Evolutionary conservation across 2,113 vertebrate genomes (phyloP), one percentile per base, ranked within the genome.

Genomic region (Gambusia affinis): DNA sequence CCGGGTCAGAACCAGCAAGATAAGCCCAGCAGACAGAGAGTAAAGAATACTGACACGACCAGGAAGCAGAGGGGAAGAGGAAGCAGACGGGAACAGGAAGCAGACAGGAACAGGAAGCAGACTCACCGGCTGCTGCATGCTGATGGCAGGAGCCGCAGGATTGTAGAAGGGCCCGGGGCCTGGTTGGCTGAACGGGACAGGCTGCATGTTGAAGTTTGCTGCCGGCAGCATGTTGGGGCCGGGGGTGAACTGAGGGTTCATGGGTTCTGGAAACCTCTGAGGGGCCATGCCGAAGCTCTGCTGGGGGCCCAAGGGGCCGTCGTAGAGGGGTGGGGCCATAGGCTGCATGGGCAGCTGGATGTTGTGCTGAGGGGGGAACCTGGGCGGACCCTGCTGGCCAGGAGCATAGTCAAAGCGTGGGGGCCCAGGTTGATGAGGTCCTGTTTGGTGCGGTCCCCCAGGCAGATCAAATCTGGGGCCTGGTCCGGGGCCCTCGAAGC

Each of bases 141-240:
- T 88, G 54, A 94, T 83, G 1, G 94, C 66, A n/a, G 95, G 94
- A 67, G 94, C 93, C 30, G 94, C 92, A 7, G 96, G 94, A 64
- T 95, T 95, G 7, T 95, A 98, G 90, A 95, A 98, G 84, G 88
- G 54, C 29, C 47, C 71, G 73, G 90, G 74, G 51, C 28, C 82
- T 0, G 79, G 76, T 39, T 92, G 91, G 65, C 0, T 78, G 73
- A 91, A 92, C 1, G 91, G 93, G 0, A 87, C 87, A 14, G 90
- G 92, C 92, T 95, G 94, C 81, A 96, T 93, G 82, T 88, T 95
- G 89, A 97, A 98, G 93, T 92, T 96, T 88, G 94, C 94, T 72
- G 92, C 92, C 1, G 54, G 73, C 57, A 85, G 85, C 57, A 86
- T 15, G 79, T 71, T 97, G 94, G 92, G 98, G 97, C 6, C 95